phyloP scores from a whole-genome alignment of 2,113 vertebrate species.

The Mesoclemmys tuberculata region DNA sequence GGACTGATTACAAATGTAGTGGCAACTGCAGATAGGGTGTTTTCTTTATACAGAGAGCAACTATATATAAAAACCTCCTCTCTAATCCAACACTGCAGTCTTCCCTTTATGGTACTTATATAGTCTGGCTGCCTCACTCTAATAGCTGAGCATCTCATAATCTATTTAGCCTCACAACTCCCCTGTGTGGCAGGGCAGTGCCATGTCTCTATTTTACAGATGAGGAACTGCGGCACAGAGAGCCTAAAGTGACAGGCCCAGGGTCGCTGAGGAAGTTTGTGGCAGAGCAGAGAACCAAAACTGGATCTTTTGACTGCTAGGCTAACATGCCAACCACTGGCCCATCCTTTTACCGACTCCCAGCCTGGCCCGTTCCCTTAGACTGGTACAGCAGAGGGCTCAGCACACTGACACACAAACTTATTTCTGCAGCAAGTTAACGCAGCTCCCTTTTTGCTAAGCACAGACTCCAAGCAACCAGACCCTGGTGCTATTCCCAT shows the following conservation, averaged over 20 bases:
- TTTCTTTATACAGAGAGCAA: background rate
- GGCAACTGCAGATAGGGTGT: background rate
- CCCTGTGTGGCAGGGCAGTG: background rate
- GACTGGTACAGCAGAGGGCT: background rate
- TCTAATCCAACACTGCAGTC: background rate
- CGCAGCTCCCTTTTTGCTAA: background rate
- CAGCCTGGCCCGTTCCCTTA: background rate
- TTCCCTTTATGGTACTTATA: background rate
- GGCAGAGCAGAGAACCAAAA: background rate
- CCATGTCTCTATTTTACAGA: background rate
- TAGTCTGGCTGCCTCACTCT: background rate
- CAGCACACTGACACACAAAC: too few species aligned
- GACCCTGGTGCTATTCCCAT: background rate
- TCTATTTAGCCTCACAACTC: fast-evolving
- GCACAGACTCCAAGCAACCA: background rate
- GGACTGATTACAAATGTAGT: background rate
- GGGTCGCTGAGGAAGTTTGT: background rate
- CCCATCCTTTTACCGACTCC: background rate
- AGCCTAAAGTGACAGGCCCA: background rate
- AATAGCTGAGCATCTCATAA: background rate
- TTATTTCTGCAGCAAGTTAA: background rate
- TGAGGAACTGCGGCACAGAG: background rate
- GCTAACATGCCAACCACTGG: background rate
- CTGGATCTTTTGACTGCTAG: background rate
- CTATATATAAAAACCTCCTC: background rate